Percentiles rank a stretch among this genome's conserved stretches.
Evolutionary conservation across 2,113 vertebrate genomes (phyloP).

Genomic region (Phrynosoma blainvillii): DNA sequence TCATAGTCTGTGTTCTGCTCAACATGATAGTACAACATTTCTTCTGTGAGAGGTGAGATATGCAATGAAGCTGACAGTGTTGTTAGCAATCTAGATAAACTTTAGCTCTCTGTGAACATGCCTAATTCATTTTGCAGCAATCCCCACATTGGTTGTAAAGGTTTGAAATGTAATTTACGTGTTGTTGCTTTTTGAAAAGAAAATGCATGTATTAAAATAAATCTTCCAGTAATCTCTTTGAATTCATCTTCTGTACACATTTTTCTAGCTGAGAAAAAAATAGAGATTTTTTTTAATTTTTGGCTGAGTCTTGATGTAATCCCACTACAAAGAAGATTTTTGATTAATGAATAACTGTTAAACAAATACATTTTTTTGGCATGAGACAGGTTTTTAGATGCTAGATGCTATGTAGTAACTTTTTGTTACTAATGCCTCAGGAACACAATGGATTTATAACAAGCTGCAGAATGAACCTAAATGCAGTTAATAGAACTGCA

Average conservation of each 20-base stretch:
- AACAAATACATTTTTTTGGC: conserved; percentile 29
- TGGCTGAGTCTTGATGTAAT: conserved; percentile 31
- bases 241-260: conserved; percentile 35
- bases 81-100: conserved; percentile 20
- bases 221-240: conserved; percentile 48
- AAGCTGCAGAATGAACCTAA: too few relatives aligned
- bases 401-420: not conserved
- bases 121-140: conserved; percentile 34
- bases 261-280: not conserved
- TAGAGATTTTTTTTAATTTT: not conserved
- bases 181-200: conserved; percentile 1
- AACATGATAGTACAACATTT: not conserved
- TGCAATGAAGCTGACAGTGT: not conserved
- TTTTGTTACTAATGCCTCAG: too few relatives aligned
- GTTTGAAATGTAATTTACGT: conserved; percentile 28
- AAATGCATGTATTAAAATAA: conserved; percentile 57
- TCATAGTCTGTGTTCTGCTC: conserved; percentile 8
- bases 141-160: conserved; percentile 17
- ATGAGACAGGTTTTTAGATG: not conserved
- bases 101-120: conserved; percentile 11
- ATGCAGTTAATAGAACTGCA: too few relatives aligned
- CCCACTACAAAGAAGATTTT: conserved; percentile 20
- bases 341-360: conserved; percentile 16
- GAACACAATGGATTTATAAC: too few relatives aligned
- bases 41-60: conserved; percentile 20